phyloP scores from a whole-genome alignment of 1,140 invertebrate species.

The Drosophila repleta region DNA sequence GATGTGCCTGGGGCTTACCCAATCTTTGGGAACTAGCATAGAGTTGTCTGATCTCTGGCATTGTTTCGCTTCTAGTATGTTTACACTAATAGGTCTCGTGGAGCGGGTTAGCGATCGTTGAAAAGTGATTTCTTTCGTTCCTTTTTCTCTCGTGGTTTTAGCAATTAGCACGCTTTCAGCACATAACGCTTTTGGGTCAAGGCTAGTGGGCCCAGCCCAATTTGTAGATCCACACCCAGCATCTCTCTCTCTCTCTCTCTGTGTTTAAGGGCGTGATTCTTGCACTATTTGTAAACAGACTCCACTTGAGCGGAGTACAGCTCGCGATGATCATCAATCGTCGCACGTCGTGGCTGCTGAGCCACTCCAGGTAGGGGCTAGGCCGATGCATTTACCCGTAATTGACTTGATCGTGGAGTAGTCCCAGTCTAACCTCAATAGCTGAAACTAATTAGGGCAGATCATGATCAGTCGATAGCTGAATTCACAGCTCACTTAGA shows the following conservation, averaged over 20 bases:
- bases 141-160: slow-evolving; percentile 10
- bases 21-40: slow-evolving; percentile 19
- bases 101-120: slow-evolving; percentile 39
- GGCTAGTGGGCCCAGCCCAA: slow-evolving; percentile 59
- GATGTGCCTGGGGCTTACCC: slow-evolving; percentile 13
- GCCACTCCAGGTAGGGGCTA: slow-evolving; percentile 15
- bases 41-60: slow-evolving; percentile 36
- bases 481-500: no score
- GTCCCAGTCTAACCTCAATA: slow-evolving; percentile 6
- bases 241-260: slow-evolving; percentile 14
- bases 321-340: slow-evolving; percentile 29
- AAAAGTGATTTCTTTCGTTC: slow-evolving; percentile 36
- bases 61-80: slow-evolving; percentile 52
- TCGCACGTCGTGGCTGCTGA: slow-evolving; percentile 13
- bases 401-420: slow-evolving; percentile 11
- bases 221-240: slow-evolving; percentile 11
- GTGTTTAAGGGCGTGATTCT: slow-evolving; percentile 15
- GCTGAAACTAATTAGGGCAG: background rate
- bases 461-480: slow-evolving; percentile 1
- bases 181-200: slow-evolving; percentile 70
- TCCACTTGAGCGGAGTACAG: slow-evolving; percentile 12
- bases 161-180: slow-evolving; percentile 77
- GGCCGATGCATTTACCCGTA: slow-evolving; percentile 14
- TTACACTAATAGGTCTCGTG: slow-evolving; percentile 51
- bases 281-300: slow-evolving; percentile 9